Conservation (phyloP, 2,888 invertebrate species). For the Anticlea derivata region DNA sequence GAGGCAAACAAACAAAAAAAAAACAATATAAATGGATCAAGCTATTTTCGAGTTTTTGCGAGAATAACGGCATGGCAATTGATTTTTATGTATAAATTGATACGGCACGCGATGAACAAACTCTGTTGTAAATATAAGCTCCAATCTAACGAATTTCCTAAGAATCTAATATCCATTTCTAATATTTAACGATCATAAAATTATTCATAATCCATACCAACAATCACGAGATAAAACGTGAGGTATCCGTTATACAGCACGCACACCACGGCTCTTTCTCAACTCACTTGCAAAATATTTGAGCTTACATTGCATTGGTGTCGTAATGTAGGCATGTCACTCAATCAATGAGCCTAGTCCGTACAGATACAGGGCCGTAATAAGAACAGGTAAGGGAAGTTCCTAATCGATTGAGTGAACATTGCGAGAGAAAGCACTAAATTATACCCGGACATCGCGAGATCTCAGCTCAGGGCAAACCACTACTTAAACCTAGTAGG, state of each 20-base stretch:
- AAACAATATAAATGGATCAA: too few relatives aligned
- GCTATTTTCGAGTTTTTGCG: too few relatives aligned
- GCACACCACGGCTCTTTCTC: constrained; percentile 31
- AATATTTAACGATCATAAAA: constrained; percentile 3
- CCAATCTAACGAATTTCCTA: background rate
- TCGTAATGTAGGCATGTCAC: constrained; percentile 19
- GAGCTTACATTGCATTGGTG: constrained; percentile 13
- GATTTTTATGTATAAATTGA: too few relatives aligned
- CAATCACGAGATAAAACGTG: constrained; percentile 30
- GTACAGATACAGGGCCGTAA: constrained; percentile 20
- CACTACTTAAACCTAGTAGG: too few relatives aligned
- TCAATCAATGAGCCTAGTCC: constrained; percentile 14
- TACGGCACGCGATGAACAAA: too few relatives aligned
- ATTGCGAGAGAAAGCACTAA: too few relatives aligned
- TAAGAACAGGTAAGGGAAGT: background rate
- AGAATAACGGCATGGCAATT: too few relatives aligned
- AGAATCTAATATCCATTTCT: constrained; percentile 8
- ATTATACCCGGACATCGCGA: too few relatives aligned
- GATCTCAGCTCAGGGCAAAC: too few relatives aligned
- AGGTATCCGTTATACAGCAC: constrained; percentile 23
- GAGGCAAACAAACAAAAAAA: too few relatives aligned
- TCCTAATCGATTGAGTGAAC: too few relatives aligned
- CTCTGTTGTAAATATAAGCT: too few relatives aligned
- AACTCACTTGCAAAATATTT: constrained; percentile 46
- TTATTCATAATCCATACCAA: background rate